phyloP scores from a whole-genome alignment of 2,797 vertebrate species.

The Onychomys torridus region DNA sequence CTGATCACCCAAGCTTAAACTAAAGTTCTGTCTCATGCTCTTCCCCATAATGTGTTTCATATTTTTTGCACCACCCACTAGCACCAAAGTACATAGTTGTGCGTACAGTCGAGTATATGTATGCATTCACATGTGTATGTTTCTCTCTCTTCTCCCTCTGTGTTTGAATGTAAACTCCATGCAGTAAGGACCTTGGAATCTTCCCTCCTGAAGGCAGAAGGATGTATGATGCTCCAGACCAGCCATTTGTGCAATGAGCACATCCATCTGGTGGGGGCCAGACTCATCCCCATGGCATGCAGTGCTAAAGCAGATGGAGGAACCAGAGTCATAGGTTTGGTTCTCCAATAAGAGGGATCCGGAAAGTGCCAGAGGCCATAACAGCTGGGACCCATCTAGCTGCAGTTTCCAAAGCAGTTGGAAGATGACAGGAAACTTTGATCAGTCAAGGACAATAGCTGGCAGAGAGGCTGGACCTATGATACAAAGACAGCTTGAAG shows the following conservation, averaged over 20 bases:
- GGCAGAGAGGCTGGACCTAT: background rate
- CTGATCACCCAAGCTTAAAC: background rate
- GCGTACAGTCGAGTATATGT: background rate
- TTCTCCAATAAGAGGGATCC: slow-evolving; percentile 25
- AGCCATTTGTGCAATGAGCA: background rate
- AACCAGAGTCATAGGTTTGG: background rate
- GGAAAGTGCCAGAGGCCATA: background rate
- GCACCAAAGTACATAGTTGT: background rate
- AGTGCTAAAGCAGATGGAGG: background rate
- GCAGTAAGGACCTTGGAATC: background rate
- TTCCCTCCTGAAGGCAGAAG: background rate
- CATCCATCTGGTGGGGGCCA: background rate
- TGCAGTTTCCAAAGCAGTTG: background rate
- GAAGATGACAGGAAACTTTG: background rate
- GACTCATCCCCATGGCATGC: background rate
- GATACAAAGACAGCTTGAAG: background rate
- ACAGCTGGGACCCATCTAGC: background rate
- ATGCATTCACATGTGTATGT: fast-evolving
- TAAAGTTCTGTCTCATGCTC: background rate
- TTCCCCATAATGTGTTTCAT: background rate
- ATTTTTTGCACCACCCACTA: background rate
- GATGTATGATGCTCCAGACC: background rate
- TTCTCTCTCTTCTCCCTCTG: background rate
- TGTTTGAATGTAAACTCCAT: background rate
- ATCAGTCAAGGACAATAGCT: background rate